Evolutionary conservation across 2,888 invertebrate species (phyloP), one percentile per base, ranked within the genome.

Genomic region (Drosophila pseudotakahashii): DNA sequence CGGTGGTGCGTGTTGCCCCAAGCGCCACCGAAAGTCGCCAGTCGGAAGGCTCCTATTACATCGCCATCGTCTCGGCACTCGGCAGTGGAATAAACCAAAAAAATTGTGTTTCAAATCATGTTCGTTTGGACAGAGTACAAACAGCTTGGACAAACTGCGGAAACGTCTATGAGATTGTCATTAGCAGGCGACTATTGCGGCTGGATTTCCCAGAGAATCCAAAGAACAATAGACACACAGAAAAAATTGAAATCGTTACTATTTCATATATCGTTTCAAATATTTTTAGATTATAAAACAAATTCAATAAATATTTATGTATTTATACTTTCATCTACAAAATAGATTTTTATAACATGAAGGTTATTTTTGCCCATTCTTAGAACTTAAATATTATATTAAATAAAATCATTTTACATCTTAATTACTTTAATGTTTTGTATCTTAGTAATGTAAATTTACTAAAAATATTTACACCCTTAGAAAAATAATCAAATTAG

Each of bases 141-240:
- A 91, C 90, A 91, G 90, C 87, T 90, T 83, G 82, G 90, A 91
- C 91, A 91, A 91, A 91, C 91, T 91, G 82, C 83, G 82, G 79
- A 84, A 81, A 79, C 80, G 78, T 85, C 86, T 83, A 84, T 83
- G 87, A 83, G 85, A 83, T 83, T 84, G 87, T 83, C 82, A 83
- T 87, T 83, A 83, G 82, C 71, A 87, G 84, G 69, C 81, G 62
- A 75, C 82, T 62, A 67, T 73, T 74, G 37, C 36, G 11, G 47
- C 63, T 55, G 71, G 63, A 67, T 72, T 76, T 76, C 62, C 84
- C 79, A 64, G 69, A 61, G 74, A 69, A 48, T 45, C 60, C 71
- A 48, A 48, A 64, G 70, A 73, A 69, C 76, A 76, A 83, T 78
- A 76, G 67, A 58, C 60, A 63, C 61, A 54, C 68, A 51, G 19